phyloP scores from a whole-genome alignment of 92 coral and sea anemone species.

The Bergia sp. region DNA sequence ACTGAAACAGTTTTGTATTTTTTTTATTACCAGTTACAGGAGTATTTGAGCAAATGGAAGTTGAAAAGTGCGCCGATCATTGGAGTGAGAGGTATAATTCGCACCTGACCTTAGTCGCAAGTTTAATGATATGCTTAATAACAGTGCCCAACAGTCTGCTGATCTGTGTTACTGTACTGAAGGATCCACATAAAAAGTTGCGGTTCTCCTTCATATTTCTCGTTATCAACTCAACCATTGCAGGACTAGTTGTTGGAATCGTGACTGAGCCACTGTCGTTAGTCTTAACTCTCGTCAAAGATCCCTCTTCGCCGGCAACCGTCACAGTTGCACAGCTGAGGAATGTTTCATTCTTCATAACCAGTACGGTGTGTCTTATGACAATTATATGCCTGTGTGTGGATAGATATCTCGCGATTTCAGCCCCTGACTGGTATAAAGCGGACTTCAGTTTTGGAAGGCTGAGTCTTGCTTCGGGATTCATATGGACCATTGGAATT shows the following conservation, averaged over 20 bases:
- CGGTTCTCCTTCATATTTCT: constrained; percentile 26
- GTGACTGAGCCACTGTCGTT: constrained; percentile 27
- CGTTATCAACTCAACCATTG: constrained; percentile 13
- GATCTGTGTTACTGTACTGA: constrained; percentile 13
- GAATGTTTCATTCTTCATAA: constrained; percentile 14
- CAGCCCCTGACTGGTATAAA: constrained; percentile 44
- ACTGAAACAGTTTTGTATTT: neutral
- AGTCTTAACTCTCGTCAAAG: neutral
- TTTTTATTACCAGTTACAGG: neutral
- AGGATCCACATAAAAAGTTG: constrained; percentile 3
- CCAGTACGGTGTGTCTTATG: constrained; percentile 25
- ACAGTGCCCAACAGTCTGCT: constrained; percentile 17
- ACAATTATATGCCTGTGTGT: constrained; percentile 43
- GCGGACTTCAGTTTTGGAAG: constrained; percentile 22
- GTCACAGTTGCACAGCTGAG: constrained; percentile 1
- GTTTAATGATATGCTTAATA: neutral
- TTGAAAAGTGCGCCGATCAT: neutral
- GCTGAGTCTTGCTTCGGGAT: constrained; percentile 12
- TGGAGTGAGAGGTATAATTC: constrained; percentile 16
- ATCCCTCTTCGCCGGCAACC: neutral
- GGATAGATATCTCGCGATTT: constrained; percentile 39
- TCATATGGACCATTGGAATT: constrained; percentile 21
- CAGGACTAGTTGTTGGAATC: constrained; percentile 14
- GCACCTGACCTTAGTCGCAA: neutral
- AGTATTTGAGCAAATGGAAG: neutral